A percentile compares a stretch with the other conserved stretches of the same genome.
Conservation (phyloP, 1,140 invertebrate genomes). For the Drosophila equinoxialis region DNA sequence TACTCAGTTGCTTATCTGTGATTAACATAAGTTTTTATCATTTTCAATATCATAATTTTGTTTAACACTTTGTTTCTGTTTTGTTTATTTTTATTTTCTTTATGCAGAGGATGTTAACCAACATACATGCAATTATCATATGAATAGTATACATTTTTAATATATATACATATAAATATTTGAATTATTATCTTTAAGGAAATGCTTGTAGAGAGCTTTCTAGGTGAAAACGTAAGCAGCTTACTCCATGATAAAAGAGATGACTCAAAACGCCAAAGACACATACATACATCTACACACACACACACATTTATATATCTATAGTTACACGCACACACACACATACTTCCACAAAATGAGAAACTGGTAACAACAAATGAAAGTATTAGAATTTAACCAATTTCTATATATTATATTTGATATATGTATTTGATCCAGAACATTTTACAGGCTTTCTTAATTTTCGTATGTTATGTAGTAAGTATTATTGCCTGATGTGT, state of each 20-base stretch:
- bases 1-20: background rate
- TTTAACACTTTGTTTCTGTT: background rate
- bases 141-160: background rate
- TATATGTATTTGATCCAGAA: slow-evolving; percentile 57
- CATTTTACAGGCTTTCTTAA: slow-evolving; percentile 74
- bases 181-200: slow-evolving; percentile 8
- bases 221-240: slow-evolving; percentile 8
- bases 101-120: background rate
- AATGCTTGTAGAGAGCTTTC: slow-evolving; percentile 12
- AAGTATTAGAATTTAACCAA: slow-evolving; percentile 8
- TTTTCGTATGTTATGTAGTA: slow-evolving; percentile 75
- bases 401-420: slow-evolving; percentile 29
- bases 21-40: background rate
- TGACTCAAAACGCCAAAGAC: background rate
- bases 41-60: background rate
- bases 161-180: background rate
- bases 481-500: slow-evolving; percentile 70
- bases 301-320: background rate
- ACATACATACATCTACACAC: background rate
- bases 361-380: slow-evolving; percentile 6
- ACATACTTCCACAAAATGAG: background rate
- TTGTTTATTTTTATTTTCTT: background rate
- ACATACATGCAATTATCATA: background rate
- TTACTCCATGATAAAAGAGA: slow-evolving; percentile 4
- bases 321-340: background rate